Percentiles rank a stretch among this genome's conserved stretches.
Conservation (phyloP, 2,888 invertebrate genomes). For the Trichogramma evanescens region DNA sequence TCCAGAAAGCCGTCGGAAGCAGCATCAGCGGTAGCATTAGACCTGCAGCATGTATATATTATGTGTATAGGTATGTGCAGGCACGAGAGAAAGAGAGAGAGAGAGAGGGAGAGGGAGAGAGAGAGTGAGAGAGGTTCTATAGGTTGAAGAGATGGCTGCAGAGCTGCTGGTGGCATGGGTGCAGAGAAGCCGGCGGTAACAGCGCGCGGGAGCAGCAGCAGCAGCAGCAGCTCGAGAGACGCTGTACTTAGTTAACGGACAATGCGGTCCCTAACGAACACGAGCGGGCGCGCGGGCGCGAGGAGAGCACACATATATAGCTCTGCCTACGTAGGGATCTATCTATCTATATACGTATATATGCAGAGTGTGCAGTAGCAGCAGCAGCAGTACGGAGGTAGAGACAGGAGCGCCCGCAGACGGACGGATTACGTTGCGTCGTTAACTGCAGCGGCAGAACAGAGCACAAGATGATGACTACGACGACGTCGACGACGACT, state of each 20-base stretch:
- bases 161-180: not conserved
- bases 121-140: not conserved
- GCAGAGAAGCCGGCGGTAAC: not conserved
- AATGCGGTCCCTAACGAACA: constrained; percentile 48
- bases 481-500: not conserved
- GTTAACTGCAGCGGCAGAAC: not conserved
- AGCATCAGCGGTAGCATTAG: no score
- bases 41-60: no score
- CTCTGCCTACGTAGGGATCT: no score
- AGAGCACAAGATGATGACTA: no score
- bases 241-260: constrained; percentile 48
- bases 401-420: constrained; percentile 23
- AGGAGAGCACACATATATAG: not conserved
- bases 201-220: not conserved
- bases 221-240: constrained; percentile 22
- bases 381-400: not conserved
- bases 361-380: no score
- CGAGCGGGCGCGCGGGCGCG: not conserved
- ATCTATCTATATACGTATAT: no score
- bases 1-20: no score
- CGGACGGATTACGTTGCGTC: constrained; percentile 37
- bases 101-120: not conserved
- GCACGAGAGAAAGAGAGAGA: not conserved
- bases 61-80: no score
- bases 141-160: not conserved